Percentiles rank a stretch among this genome's conserved stretches.
These are phyloP conservation scores for Pipistrellus nathusii DNA, from an alignment of 2,797 vertebrate genomes.

Conservation along the genomic window DNA sequence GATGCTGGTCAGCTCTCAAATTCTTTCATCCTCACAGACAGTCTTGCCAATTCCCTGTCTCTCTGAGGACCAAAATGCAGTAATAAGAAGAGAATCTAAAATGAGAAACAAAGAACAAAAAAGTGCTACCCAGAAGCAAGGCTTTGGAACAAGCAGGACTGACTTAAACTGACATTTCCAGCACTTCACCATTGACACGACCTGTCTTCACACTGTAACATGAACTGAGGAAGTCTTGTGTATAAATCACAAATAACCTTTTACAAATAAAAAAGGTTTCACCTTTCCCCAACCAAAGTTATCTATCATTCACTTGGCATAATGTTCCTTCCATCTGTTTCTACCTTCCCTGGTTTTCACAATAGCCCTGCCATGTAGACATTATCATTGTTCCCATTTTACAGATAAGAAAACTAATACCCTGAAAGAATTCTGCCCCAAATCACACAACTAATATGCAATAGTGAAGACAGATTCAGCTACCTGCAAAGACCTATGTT, in stretches of 20 bases:
- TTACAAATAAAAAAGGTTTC: not conserved
- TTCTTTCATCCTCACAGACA: constrained; percentile 9
- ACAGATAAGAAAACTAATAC: not conserved
- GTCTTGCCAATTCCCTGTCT: not conserved
- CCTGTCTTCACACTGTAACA: not conserved
- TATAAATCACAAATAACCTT: not conserved
- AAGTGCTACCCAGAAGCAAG: not conserved
- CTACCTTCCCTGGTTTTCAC: not conserved
- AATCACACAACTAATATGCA: not conserved
- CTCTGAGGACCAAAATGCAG: not conserved
- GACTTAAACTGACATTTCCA: not conserved
- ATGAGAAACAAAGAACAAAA: not conserved
- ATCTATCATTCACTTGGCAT: not conserved
- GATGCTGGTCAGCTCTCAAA: not conserved
- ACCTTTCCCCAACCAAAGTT: not conserved
- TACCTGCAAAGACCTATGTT: not conserved
- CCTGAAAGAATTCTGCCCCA: not conserved
- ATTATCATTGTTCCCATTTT: not conserved
- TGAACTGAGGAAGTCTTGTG: not conserved
- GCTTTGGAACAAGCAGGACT: not conserved
- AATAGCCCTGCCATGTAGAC: not conserved
- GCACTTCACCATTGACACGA: not conserved
- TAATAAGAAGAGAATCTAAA: not conserved
- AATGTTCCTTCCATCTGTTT: not conserved
- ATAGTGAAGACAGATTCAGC: not conserved